A percentile compares a stretch with the other conserved stretches of the same genome.
These are phyloP conservation scores for Acanthaster planci DNA, from an alignment of 35 echinoderm and acorn worm species.

Conservation along the genomic window DNA sequence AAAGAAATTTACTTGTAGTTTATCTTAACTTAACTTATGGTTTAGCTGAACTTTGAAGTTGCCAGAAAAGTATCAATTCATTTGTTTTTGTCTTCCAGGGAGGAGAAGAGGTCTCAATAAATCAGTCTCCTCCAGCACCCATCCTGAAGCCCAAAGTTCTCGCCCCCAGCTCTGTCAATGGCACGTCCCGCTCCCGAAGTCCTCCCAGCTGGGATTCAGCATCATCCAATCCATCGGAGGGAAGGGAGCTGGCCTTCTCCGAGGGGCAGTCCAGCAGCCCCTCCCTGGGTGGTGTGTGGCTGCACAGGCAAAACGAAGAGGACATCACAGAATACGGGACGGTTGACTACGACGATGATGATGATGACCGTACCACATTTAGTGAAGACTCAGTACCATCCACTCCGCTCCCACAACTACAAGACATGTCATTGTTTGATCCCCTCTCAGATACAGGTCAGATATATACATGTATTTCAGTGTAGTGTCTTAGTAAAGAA, in stretches of 20 bases:
- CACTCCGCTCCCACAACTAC: constrained; percentile 83
- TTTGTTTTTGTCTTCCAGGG: constrained; percentile 33
- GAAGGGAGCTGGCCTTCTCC: neutral
- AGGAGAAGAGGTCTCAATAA: constrained; percentile 56
- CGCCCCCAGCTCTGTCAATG: constrained; percentile 1
- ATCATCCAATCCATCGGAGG: constrained; percentile 16
- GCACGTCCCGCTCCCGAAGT: neutral
- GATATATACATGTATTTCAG: no score
- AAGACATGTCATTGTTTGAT: constrained; percentile 90
- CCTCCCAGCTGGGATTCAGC: neutral
- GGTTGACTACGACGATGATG: constrained; percentile 59
- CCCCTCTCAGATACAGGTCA: constrained; percentile 62
- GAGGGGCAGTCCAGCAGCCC: neutral
- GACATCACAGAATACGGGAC: constrained; percentile 40
- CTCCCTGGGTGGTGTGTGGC: constrained; percentile 88
- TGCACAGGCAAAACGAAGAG: constrained; percentile 87
- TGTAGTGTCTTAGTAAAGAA: no score
- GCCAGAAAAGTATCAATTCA: neutral
- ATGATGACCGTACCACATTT: constrained; percentile 90
- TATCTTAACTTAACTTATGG: no score
- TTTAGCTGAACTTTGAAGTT: no score
- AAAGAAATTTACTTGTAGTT: no score
- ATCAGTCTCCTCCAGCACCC: constrained; percentile 3
- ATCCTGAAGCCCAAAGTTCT: constrained; percentile 53
- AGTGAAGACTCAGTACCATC: constrained; percentile 92